Base-by-base conservation (phyloP, 1,140 invertebrate species). In the Archivesica marissinica region DNA sequence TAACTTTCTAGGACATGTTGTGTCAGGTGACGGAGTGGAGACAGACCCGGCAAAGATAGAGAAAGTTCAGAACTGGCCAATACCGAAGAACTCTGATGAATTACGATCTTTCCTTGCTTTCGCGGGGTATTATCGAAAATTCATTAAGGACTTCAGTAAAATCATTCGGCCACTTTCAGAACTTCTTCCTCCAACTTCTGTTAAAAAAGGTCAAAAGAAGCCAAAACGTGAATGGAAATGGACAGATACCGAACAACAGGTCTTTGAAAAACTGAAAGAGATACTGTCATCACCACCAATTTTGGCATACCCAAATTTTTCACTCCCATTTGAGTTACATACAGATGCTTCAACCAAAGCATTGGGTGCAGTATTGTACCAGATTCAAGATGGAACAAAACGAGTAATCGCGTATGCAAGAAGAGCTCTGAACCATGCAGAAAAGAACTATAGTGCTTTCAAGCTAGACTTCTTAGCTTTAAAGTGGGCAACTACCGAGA, bases 1-100 rank as follows among this genome's bases (percentile, higher is more conserved):
- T n/a, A 39, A 23, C 4, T 85, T 64, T 59, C 50, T 86, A n/a
- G 85, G 85, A 30, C 79, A 86, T 59, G 47, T 83, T 0, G 70
- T 86, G 20, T 20, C 20, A 23, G 59, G 1, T 1, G 41, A 70
- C 25, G 80, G 80, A 17, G 30, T 76, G n/a, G 30, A 30, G 17
- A 38, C 54, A 17, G 85, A 84, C 77, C 80, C 85, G 28, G 25
- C 39, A 23, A 72, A 72, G 23, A 52, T 52, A 2, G 54, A 75
- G 17, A 77, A 84, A 59, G 28, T 79, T 9, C 23, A 50, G 28
- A 44, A 66, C 20, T 79, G 39, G 76, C 39, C 41, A 41, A 30
- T 20, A 17, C 76, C 38, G 20, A 23, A 15, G 4, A 79, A 1
- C 17, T 15, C 56, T 25, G 39, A 79, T 44, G 56, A 61, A 59